Conservation (phyloP, 2,797 vertebrate species). For the Rhabdomys pumilio region DNA sequence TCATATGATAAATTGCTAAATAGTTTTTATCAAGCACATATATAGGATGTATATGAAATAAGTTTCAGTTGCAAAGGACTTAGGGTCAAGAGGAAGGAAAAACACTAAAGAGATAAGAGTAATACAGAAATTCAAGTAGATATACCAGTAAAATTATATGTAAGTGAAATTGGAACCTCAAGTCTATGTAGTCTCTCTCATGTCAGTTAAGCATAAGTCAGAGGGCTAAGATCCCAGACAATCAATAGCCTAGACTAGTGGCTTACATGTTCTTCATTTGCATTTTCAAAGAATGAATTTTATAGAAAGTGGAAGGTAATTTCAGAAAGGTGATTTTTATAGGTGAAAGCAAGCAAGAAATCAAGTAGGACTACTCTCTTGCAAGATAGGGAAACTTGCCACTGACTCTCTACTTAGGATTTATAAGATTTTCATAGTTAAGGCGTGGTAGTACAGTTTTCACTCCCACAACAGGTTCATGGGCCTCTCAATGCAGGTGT, state of each 20-base stretch:
- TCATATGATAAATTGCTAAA: not conserved
- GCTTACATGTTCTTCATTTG: not conserved
- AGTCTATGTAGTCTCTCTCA: no score
- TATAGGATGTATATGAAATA: not conserved
- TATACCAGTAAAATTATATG: not conserved
- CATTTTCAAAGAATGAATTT: not conserved
- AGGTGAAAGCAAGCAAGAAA: not conserved
- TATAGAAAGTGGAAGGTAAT: not conserved
- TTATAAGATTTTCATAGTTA: no score
- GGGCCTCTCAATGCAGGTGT: not conserved
- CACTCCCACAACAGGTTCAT: no score
- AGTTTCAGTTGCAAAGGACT: not conserved
- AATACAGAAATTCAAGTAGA: not conserved
- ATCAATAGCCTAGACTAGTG: not conserved
- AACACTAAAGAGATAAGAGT: not conserved
- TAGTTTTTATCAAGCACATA: not conserved
- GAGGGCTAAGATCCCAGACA: no score
- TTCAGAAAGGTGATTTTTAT: not conserved
- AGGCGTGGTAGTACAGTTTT: not conserved
- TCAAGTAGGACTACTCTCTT: not conserved
- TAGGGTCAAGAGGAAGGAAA: constrained; percentile 14
- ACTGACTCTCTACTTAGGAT: not conserved
- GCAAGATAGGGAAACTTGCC: not conserved
- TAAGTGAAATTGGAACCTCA: not conserved
- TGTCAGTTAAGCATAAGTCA: not conserved